Evolutionary conservation across 2,113 vertebrate species (phyloP).

Genomic region (Galeopterus variegatus): DNA sequence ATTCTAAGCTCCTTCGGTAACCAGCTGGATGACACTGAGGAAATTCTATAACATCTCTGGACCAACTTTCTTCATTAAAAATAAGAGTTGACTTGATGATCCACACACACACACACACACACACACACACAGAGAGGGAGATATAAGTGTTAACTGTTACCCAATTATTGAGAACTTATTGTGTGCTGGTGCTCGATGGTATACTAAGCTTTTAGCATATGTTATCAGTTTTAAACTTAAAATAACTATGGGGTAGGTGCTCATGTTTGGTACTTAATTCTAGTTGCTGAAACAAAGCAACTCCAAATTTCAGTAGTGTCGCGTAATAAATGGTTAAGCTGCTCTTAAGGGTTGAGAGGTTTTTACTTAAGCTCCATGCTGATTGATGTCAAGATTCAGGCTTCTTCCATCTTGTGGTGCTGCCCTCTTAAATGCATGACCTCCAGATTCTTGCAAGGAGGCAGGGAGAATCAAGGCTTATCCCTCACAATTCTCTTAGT

Average conservation of each 20-base stretch:
- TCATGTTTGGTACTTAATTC: not conserved
- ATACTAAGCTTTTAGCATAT: not conserved
- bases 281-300: not conserved
- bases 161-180: not conserved
- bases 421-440: not conserved
- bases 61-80: not conserved
- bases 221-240: conserved; percentile 30
- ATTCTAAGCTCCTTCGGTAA: not conserved
- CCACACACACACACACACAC: too few species aligned
- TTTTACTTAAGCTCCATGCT: not conserved
- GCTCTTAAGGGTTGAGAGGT: not conserved
- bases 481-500: not conserved
- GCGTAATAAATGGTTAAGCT: not conserved
- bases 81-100: not conserved
- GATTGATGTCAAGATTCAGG: not conserved
- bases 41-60: not conserved
- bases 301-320: not conserved
- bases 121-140: too few species aligned
- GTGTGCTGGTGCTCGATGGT: not conserved
- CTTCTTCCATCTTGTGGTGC: not conserved
- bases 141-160: not conserved
- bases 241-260: not conserved
- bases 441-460: not conserved
- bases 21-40: not conserved
- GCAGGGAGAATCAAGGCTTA: not conserved